A percentile compares a stretch with the other conserved stretches of the same genome.
Evolutionary conservation across 1,140 invertebrate genomes (phyloP).

Genomic region (Drosophila ogumai): DNA sequence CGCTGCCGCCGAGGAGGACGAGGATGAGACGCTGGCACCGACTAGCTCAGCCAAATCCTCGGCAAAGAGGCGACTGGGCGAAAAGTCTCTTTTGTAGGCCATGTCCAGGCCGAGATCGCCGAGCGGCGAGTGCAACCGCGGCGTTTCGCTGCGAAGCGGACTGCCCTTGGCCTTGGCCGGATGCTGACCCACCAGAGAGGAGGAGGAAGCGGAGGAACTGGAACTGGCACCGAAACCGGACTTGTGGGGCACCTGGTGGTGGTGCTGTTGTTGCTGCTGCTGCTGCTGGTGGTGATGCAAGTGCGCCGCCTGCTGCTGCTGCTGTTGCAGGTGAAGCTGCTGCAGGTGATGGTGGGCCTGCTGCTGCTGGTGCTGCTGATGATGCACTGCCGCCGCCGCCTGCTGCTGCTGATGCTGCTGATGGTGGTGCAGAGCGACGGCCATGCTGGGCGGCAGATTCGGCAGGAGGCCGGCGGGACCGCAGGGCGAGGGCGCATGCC

Average conservation of each 20-base stretch:
- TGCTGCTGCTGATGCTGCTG: conserved; percentile 83
- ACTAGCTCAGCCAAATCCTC: conserved; percentile 86
- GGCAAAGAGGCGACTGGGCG: conserved; percentile 88
- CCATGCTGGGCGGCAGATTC: conserved; percentile 82
- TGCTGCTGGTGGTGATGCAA: conserved; percentile 75
- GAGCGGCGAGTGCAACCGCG: conserved; percentile 85
- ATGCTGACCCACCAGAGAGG: conserved; percentile 24
- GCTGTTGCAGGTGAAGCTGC: conserved; percentile 78
- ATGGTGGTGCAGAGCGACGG: conserved; percentile 73
- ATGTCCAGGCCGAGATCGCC: conserved; percentile 88
- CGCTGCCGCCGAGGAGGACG: conserved; percentile 46
- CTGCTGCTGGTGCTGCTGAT: conserved; percentile 80
- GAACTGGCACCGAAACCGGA: conserved; percentile 75
- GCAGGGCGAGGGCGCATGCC: conserved; percentile 81
- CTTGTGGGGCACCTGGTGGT: conserved; percentile 57
- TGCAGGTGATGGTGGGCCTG: conserved; percentile 63
- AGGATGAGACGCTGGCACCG: conserved; percentile 54
- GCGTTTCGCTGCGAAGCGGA: conserved; percentile 86
- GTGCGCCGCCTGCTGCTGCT: conserved; percentile 61
- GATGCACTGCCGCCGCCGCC: conserved; percentile 82
- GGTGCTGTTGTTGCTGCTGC: conserved; percentile 84
- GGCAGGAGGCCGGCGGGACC: conserved; percentile 71
- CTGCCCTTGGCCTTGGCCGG: conserved; percentile 84
- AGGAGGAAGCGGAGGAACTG: conserved; percentile 50
- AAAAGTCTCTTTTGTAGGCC: conserved; percentile 88